A percentile compares a stretch with the other conserved stretches of the same genome.
These are phyloP conservation scores for Rhynchonema sp. DNA, from an alignment of 2,888 invertebrate genomes.

Conservation along the genomic window DNA sequence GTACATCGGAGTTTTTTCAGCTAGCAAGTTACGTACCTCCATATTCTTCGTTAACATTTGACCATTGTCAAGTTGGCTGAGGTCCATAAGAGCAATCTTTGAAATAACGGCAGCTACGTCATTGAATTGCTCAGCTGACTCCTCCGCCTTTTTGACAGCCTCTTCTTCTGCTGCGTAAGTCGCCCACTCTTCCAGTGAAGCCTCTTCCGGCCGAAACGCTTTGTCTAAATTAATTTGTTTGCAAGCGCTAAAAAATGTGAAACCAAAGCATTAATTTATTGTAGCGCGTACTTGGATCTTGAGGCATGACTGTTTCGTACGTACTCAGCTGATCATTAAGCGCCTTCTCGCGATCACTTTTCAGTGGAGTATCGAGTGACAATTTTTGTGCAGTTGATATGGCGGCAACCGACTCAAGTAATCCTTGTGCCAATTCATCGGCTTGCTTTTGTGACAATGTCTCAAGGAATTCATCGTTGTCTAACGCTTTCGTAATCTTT, in stretches of 20 bases:
- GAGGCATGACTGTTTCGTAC: not conserved
- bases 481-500: not conserved
- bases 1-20: too few relatives aligned
- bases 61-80: not conserved
- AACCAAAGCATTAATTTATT: not conserved
- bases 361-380: not conserved
- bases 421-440: not conserved
- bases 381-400: not conserved
- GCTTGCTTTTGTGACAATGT: not conserved
- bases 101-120: not conserved
- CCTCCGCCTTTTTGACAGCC: not conserved
- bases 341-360: not conserved
- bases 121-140: not conserved
- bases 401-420: not conserved
- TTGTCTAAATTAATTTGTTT: not conserved
- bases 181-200: not conserved
- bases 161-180: not conserved
- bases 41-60: not conserved
- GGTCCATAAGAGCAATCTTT: not conserved
- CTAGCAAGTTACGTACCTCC: not conserved
- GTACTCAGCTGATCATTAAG: not conserved
- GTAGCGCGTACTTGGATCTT: not conserved
- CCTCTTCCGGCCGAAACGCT: not conserved
- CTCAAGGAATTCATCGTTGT: not conserved
- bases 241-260: too few relatives aligned